Base-by-base conservation (phyloP, 2,113 vertebrate genomes). In the Gobius niger region DNA sequence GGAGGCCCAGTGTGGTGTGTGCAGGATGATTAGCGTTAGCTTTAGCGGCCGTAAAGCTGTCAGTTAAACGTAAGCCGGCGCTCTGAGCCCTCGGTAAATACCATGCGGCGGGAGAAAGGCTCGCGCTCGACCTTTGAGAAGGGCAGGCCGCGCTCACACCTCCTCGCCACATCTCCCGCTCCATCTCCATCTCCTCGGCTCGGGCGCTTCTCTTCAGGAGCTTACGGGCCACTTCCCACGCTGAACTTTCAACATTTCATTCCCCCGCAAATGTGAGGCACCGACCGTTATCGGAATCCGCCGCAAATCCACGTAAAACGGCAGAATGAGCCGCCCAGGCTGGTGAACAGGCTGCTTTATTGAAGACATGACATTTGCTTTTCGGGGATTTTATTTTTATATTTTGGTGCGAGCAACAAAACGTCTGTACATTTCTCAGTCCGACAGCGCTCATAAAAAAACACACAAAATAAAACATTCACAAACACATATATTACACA, bases 311-410 rank as follows among this genome's bases (percentile, higher is more conserved):
- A 52, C 34, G 70, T 65, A 61, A 13, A 63, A 73, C 76, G 24
- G 24, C 78, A 90, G 64, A 85, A 78, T 86, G 77, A 85, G 75
- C 72, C 86, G 81, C 66, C 80, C 68, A 87, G 73, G 80, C 80
- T 89, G 87, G 80, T 77, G 90, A 90, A 91, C 87, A 88, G 75
- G 66, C 72, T 80, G 86, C 83, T 93, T 93, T 93, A 93, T 92
- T 93, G 88, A 90, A 92, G 90, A 93, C 90, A 87, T 88, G 79
- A 91, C 82, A 89, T 70, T 78, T 77, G 46, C 72, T 78, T 78
- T 78, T 56, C 49, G 61, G 62, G 24, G 46, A 52, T 10, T 24
- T 62, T 53, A 51, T 75, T 78, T 72, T 80, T 67, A 66, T 78
- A 75, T 75, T 71, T 73, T 84, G 87, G 79, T 68, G 87, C 85